These are phyloP conservation scores for Bombyx huttoni DNA, from an alignment of 2,888 invertebrate genomes.

Conservation along the genomic window DNA sequence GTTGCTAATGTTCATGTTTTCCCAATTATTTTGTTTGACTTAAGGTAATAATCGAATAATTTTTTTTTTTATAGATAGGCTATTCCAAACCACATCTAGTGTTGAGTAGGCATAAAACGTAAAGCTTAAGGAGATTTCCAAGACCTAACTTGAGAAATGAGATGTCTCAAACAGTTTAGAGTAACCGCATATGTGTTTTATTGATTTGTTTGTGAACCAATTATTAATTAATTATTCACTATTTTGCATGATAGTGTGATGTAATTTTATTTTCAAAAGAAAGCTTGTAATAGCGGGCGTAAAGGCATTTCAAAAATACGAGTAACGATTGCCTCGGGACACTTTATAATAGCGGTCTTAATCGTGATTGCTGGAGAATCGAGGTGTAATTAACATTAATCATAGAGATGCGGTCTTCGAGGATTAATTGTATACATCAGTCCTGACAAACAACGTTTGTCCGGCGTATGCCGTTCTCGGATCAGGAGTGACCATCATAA, in stretches of 20 bases:
- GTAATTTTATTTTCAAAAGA: not conserved
- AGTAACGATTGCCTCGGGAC: slow-evolving; percentile 47
- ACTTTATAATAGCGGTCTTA: slow-evolving; percentile 48
- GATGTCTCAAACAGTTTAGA: no score
- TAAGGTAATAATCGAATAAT: not conserved
- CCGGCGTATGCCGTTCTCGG: slow-evolving; percentile 14
- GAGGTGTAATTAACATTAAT: slow-evolving; percentile 64
- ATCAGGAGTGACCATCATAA: slow-evolving; percentile 41
- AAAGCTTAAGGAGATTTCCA: no score
- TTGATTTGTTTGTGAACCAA: no score
- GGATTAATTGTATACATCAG: slow-evolving; percentile 51
- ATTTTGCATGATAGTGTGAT: not conserved
- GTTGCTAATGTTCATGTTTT: not conserved
- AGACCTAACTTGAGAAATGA: no score
- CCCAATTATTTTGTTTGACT: not conserved
- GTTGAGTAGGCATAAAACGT: no score
- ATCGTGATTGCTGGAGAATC: slow-evolving; percentile 48
- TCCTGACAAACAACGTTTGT: slow-evolving; percentile 16
- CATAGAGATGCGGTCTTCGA: slow-evolving; percentile 46
- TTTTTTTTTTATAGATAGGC: not conserved
- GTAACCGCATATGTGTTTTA: no score
- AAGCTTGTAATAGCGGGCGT: slow-evolving; percentile 10
- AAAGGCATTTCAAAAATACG: slow-evolving; percentile 27
- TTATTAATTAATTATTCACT: no score
- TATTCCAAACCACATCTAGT: no score